Base-by-base conservation (phyloP, 2,888 invertebrate genomes). In the Phyllotreta striolata region DNA sequence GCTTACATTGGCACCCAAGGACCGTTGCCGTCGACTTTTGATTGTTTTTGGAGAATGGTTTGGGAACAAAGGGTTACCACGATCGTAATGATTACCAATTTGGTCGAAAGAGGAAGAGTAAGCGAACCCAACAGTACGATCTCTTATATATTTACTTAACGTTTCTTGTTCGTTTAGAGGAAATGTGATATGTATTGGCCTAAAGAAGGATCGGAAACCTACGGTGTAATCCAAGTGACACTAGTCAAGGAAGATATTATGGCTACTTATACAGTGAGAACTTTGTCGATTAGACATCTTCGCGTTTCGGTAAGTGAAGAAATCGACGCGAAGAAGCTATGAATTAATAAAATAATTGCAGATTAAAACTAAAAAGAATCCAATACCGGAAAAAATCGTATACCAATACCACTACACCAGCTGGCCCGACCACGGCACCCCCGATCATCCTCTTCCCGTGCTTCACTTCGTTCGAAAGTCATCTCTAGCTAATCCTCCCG, bases 121-220 rank as follows among this genome's bases (percentile, higher is more conserved):
- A n/a, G n/a, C n/a, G n/a, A n/a, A n/a, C n/a, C n/a, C n/a, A n/a
- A n/a, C n/a, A 72, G 7, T n/a, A n/a, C n/a, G n/a, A n/a, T n/a
- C n/a, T n/a, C n/a, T n/a, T n/a, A n/a, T n/a, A n/a, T 24, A 24
- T 4, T 40, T 24, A 6, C 8, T n/a, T 34, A 12, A 39, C 35
- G 9, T 12, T 47, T 39, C 13, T 14, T 37, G 41, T 2, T 52
- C 51, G 56, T 54, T 75, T 84, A 88, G 89, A 90, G 95, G 76
- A 98, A 98, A 84, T 98, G 98, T 85, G 97, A 98, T 85, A 94
- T 96, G 93, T 98, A 98, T 82, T 98, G 98, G 98, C 97, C 97
- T 69, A 93, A 92, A 79, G 96, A 96, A 81, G 96, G 95, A 40
- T 83, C 87, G 40, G 92, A 95, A 77, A 90, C 90, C 51, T 95